Evolutionary conservation across 2,113 vertebrate genomes (phyloP).

Genomic region (Hippocampus zosterae): DNA sequence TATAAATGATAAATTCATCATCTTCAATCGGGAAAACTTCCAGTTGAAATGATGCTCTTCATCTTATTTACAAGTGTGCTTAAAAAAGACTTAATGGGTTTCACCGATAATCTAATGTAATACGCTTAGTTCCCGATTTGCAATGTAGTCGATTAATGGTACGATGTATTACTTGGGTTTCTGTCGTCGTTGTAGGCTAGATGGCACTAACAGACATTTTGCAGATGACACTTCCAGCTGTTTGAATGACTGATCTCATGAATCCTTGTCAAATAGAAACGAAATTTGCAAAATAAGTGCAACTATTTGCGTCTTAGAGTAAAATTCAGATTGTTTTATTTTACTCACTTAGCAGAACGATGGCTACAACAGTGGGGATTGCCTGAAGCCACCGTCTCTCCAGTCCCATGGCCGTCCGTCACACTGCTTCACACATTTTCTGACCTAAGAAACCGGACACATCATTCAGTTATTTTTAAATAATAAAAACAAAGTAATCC

Average conservation of each 20-base stretch:
- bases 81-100: background rate
- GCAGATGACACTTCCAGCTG: background rate
- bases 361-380: constrained; percentile 59
- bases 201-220: background rate
- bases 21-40: background rate
- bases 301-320: background rate
- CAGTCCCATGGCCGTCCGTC: constrained; percentile 74
- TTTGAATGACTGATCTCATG: background rate
- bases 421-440: constrained; percentile 68
- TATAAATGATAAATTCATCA: background rate
- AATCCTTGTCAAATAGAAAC: background rate
- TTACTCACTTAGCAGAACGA: constrained; percentile 72
- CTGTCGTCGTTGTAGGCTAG: background rate
- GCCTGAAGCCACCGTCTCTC: constrained; percentile 69
- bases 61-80: background rate
- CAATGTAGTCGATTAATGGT: background rate
- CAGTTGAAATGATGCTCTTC: background rate
- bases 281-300: background rate
- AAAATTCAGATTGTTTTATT: constrained; percentile 27
- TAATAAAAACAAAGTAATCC: background rate
- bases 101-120: background rate
- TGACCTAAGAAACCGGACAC: constrained; percentile 50
- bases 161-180: background rate
- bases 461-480: constrained; percentile 20
- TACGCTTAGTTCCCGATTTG: background rate